Base-by-base conservation (phyloP, 2,113 vertebrate genomes). In the Tamias sibiricus region DNA sequence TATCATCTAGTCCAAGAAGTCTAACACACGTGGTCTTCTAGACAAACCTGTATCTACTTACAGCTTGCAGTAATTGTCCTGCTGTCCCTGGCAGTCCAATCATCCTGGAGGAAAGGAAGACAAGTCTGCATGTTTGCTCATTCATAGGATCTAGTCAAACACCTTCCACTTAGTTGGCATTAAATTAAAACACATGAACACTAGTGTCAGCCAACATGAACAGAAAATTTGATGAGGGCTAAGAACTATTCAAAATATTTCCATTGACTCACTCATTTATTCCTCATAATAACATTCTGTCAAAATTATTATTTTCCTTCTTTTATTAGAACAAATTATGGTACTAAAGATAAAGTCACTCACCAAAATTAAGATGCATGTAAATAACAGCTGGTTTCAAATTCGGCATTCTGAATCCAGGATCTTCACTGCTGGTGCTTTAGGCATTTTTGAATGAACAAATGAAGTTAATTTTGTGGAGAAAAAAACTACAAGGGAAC, bases 381-480 rank as follows among this genome's bases (percentile, higher is more conserved):
- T 40, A 49, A 37, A 3, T 62, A 22, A 1, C 8, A 59, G 6
- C 5, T 85, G 80, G 24, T 87, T 93, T 80, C 44, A 59, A 2
- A 75, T 0, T 26, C 6, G 6, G 0, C 1, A 66, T 8, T 57
- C 0, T 68, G 42, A 10, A 52, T 62, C 20, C 12, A 26, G 9
- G 20, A 4, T 59, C 30, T 54, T 11, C 4, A 74, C 2, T 13
- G 11, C 12, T 6, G 3, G 16, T 79, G 26, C 44, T 42, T 47
- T 12, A 62, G 37, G 4, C 4, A n/a, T 19, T 37, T 57, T 35
- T 52, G 14, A 8, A 19, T 37, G 42, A 37, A 86, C 2, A 8
- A 85, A 9, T 64, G 12, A 64, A 26, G 19, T 69, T 22, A 0
- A 24, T 19, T 92, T 22, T 82, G 11, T 77, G 13, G 9, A 68